Percentiles rank a stretch among this genome's conserved stretches.
These are phyloP conservation scores for Calameuta idolon DNA, from an alignment of 2,888 invertebrate genomes.

Conservation along the genomic window DNA sequence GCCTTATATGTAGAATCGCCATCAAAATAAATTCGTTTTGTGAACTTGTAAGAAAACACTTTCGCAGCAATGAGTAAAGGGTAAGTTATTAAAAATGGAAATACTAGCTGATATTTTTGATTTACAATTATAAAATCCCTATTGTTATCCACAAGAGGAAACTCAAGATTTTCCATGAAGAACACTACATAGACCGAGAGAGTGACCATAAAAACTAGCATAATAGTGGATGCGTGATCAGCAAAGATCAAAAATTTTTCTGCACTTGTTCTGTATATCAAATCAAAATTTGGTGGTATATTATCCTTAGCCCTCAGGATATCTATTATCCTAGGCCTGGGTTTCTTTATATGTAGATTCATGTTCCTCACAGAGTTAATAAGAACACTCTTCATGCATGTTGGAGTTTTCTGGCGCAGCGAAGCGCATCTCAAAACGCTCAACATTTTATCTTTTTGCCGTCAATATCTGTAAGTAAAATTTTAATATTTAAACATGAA, in stretches of 20 bases:
- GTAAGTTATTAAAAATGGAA: neutral
- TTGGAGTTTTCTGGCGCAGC: neutral
- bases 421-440: neutral
- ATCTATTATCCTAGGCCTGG: neutral
- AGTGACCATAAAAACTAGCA: neutral
- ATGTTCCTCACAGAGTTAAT: neutral
- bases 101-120: neutral
- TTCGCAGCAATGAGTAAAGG: neutral
- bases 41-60: neutral
- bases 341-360: neutral
- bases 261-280: neutral
- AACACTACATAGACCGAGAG: neutral
- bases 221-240: neutral
- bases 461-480: neutral
- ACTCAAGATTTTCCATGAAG: neutral
- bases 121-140: neutral
- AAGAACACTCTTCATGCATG: neutral
- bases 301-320: neutral
- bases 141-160: neutral
- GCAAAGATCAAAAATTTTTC: neutral
- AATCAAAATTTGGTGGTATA: neutral
- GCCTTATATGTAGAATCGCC: neutral
- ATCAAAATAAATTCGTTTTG: neutral
- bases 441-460: neutral
- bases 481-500: neutral